Percentiles rank a stretch among this genome's conserved stretches.
phyloP scores from a whole-genome alignment of 2,797 vertebrate species.

The Gymnocypris eckloni region DNA sequence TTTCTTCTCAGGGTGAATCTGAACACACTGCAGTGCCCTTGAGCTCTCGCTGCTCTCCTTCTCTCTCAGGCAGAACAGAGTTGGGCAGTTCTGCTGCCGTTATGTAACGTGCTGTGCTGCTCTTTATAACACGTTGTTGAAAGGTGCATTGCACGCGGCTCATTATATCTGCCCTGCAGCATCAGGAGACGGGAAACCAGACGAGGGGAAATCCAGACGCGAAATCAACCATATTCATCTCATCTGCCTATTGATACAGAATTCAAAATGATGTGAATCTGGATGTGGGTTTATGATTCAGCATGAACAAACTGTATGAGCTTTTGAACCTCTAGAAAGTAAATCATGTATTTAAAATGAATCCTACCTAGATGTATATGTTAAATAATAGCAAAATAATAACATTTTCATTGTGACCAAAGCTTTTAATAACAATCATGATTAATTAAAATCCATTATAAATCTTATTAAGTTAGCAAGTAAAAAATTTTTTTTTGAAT shows the following conservation, averaged over 20 bases:
- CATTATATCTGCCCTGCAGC: constrained; percentile 31
- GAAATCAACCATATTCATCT: constrained; percentile 1
- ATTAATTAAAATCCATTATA: neutral
- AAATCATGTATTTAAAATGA: neutral
- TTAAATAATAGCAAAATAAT: neutral
- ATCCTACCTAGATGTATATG: neutral
- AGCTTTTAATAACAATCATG: neutral
- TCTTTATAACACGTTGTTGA: constrained; percentile 41
- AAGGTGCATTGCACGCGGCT: constrained; percentile 39
- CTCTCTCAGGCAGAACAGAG: constrained; percentile 17
- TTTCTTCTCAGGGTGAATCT: constrained; percentile 32
- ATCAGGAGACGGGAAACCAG: constrained; percentile 24
- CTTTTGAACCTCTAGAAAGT: neutral
- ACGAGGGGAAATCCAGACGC: neutral
- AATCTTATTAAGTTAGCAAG: neutral
- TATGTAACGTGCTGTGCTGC: constrained; percentile 42
- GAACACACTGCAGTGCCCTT: constrained; percentile 43
- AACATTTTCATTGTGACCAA: neutral
- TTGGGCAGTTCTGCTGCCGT: constrained; percentile 34
- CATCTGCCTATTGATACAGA: neutral
- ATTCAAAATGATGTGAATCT: neutral
- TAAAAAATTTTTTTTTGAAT: neutral
- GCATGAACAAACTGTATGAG: neutral
- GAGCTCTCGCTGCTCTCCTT: constrained; percentile 30
- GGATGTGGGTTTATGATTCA: neutral